Evolutionary conservation across 2,797 vertebrate species (phyloP).

Genomic region (Sebastes vulpes): DNA sequence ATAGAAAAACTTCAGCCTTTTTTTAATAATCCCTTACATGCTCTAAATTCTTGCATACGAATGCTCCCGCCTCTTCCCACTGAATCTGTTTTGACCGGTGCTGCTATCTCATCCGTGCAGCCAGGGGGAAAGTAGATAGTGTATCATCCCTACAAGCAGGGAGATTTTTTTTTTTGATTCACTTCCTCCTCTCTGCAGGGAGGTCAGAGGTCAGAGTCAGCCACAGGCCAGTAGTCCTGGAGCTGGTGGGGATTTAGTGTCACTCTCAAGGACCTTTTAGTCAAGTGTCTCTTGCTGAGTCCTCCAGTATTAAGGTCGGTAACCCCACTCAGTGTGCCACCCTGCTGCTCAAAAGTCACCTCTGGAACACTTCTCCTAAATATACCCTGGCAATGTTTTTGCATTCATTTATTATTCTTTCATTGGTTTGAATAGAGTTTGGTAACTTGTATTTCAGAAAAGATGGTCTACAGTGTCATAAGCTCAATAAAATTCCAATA

Average conservation of each 20-base stretch:
- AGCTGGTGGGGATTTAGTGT: constrained; percentile 44
- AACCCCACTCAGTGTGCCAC: not conserved
- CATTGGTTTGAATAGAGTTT: not conserved
- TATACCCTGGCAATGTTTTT: not conserved
- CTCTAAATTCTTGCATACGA: not conserved
- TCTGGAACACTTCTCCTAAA: not conserved
- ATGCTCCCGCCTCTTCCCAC: not conserved
- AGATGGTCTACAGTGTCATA: not conserved
- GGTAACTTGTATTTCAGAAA: not conserved
- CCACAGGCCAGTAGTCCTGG: constrained; percentile 27
- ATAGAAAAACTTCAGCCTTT: not conserved
- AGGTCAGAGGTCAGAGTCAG: constrained; percentile 52
- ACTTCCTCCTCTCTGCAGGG: constrained; percentile 2
- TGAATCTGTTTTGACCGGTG: constrained; percentile 4
- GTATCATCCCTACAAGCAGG: constrained; percentile 19
- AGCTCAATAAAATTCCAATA: constrained; percentile 1
- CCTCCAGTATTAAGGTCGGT: constrained; percentile 6
- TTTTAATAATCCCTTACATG: constrained; percentile 14
- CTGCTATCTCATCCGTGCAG: constrained; percentile 27
- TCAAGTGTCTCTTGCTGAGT: constrained; percentile 7
- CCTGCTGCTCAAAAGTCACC: constrained; percentile 26
- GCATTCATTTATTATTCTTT: not conserved
- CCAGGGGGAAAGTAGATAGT: constrained; percentile 8
- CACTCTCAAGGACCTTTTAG: constrained; percentile 38
- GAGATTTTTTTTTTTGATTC: constrained; percentile 26